These are phyloP conservation scores for Dyspetes luteomarginatus DNA, from an alignment of 2,888 invertebrate species.

Conservation along the genomic window DNA sequence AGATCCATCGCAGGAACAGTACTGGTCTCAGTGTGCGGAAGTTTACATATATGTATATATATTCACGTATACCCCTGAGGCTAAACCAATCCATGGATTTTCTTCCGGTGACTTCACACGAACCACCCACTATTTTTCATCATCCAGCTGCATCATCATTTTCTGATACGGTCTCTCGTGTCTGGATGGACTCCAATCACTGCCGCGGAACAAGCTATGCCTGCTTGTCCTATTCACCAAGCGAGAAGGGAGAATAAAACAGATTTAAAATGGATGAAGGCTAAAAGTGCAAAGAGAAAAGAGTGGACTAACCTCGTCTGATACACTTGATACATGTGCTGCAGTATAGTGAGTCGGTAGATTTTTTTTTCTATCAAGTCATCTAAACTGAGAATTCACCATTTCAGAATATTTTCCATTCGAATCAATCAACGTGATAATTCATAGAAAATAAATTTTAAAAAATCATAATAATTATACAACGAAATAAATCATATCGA, in stretches of 20 bases:
- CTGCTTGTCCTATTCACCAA: neutral
- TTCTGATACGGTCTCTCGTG: slow-evolving; percentile 73
- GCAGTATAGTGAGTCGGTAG: neutral
- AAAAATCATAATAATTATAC: neutral
- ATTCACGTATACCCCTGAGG: slow-evolving; percentile 72
- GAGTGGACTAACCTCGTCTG: neutral
- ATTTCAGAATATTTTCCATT: too few species aligned
- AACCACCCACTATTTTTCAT: slow-evolving; percentile 81
- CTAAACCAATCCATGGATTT: slow-evolving; percentile 83
- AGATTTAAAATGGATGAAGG: neutral
- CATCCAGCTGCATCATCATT: slow-evolving; percentile 78
- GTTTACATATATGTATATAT: slow-evolving; percentile 7
- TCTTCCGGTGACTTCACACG: slow-evolving; percentile 81
- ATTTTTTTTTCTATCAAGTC: too few species aligned
- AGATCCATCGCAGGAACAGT: slow-evolving; percentile 71
- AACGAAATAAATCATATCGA: neutral
- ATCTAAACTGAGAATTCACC: too few species aligned
- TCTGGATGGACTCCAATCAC: neutral
- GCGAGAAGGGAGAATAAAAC: neutral
- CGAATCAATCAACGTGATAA: neutral
- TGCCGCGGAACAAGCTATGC: neutral
- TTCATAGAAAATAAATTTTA: neutral
- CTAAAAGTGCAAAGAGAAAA: neutral
- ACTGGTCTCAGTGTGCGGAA: slow-evolving; percentile 28
- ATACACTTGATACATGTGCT: neutral